Conservation (phyloP, 2,113 vertebrate genomes). For the Ctenodactylus gundi region DNA sequence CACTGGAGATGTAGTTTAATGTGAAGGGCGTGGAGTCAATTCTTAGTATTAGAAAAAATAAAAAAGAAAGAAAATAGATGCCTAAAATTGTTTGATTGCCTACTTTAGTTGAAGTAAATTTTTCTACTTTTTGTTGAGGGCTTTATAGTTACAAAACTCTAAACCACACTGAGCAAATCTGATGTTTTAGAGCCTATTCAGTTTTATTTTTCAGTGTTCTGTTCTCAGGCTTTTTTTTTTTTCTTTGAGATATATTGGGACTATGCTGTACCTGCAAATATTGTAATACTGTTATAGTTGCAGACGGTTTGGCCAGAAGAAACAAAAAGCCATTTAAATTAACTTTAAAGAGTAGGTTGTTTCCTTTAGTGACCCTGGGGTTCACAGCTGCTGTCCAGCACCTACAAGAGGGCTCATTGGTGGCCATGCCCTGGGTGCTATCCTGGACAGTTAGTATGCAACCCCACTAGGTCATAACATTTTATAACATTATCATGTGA, state of each 20-base stretch:
- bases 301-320: background rate
- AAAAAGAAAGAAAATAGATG: background rate
- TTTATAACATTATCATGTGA: too few species aligned
- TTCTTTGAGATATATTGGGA: too few species aligned
- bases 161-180: background rate
- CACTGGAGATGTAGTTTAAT: background rate
- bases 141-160: background rate
- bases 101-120: background rate
- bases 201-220: background rate
- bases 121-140: background rate
- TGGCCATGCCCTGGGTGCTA: too few species aligned
- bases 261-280: too few species aligned
- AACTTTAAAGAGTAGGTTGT: too few species aligned
- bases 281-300: too few species aligned
- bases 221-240: background rate
- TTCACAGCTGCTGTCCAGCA: too few species aligned
- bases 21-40: background rate
- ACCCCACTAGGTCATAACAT: too few species aligned
- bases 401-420: too few species aligned
- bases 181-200: background rate
- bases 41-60: background rate
- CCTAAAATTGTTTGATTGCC: background rate
- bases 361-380: too few species aligned
- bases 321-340: background rate
- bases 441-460: too few species aligned